phyloP scores from a whole-genome alignment of 2,888 invertebrate genomes.

The Erebia epiphron region DNA sequence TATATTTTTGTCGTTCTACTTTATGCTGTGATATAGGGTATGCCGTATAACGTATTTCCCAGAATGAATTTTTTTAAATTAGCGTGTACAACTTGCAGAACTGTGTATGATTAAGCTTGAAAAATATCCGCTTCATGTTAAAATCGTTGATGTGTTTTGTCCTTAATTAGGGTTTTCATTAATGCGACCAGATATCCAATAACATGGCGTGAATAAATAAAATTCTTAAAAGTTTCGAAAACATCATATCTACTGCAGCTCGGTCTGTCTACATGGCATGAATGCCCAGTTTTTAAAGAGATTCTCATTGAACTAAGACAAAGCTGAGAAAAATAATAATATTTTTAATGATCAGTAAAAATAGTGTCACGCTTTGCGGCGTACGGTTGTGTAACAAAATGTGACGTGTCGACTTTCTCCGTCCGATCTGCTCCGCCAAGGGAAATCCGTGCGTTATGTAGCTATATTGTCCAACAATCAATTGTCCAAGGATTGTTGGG shows the following conservation, averaged over 20 bases:
- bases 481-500: slow-evolving; percentile 47
- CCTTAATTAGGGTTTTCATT: slow-evolving; percentile 20
- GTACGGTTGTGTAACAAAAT: slow-evolving; percentile 69
- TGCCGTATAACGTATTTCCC: slow-evolving; percentile 36
- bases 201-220: no score
- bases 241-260: no score
- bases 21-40: slow-evolving; percentile 10
- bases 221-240: no score
- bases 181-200: neutral
- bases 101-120: slow-evolving; percentile 24
- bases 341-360: slow-evolving; percentile 19
- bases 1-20: slow-evolving; percentile 23
- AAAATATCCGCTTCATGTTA: slow-evolving; percentile 16
- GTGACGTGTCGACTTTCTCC: slow-evolving; percentile 73
- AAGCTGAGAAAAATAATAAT: neutral
- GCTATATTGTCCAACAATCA: slow-evolving; percentile 23
- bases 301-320: neutral
- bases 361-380: slow-evolving; percentile 58
- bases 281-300: neutral
- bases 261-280: no score
- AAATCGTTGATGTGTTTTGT: neutral
- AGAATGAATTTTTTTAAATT: slow-evolving; percentile 9
- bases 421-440: slow-evolving; percentile 45
- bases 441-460: slow-evolving; percentile 61
- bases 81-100: slow-evolving; percentile 19